Evolutionary conservation across 2,888 invertebrate species (phyloP).

Genomic region (Ochropacha duplaris): DNA sequence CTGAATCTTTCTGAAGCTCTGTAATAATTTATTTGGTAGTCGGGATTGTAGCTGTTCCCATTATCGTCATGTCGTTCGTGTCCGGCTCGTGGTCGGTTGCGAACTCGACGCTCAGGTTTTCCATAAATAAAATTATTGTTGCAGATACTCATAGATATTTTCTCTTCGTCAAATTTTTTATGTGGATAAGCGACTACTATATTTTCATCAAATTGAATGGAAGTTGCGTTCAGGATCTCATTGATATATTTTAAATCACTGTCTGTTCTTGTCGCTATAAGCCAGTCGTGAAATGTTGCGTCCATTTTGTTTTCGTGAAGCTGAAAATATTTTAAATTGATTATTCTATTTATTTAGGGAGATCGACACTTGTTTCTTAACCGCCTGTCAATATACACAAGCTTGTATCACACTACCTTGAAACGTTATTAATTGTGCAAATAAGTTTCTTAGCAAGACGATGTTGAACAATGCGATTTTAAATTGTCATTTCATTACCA

Average conservation of each 20-base stretch:
- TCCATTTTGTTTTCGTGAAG: slow-evolving; percentile 41
- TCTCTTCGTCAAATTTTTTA: slow-evolving; percentile 10
- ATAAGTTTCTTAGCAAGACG: not conserved
- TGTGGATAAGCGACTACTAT: slow-evolving; percentile 54
- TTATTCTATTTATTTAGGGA: not conserved
- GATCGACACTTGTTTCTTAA: not conserved
- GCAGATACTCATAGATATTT: slow-evolving; percentile 39
- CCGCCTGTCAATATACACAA: not conserved
- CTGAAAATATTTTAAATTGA: slow-evolving; percentile 39
- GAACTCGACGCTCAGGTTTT: slow-evolving; percentile 6
- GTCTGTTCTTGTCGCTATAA: slow-evolving; percentile 52
- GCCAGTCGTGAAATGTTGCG: slow-evolving; percentile 66
- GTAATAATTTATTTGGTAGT: slow-evolving; percentile 59
- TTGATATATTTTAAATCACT: slow-evolving; percentile 54
- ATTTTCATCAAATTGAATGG: slow-evolving; percentile 68
- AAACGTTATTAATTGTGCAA: not conserved
- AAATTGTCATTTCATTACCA: not conserved
- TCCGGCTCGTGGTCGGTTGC: not conserved
- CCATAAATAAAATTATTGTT: slow-evolving; percentile 56
- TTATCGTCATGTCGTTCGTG: no score
- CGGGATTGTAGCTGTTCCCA: slow-evolving; percentile 31
- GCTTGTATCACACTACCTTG: not conserved
- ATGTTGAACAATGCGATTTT: not conserved
- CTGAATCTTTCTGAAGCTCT: slow-evolving; percentile 53
- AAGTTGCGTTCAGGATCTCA: slow-evolving; percentile 56